Evolutionary conservation across 2,888 invertebrate genomes (phyloP).

Genomic region (Taenaris catops): DNA sequence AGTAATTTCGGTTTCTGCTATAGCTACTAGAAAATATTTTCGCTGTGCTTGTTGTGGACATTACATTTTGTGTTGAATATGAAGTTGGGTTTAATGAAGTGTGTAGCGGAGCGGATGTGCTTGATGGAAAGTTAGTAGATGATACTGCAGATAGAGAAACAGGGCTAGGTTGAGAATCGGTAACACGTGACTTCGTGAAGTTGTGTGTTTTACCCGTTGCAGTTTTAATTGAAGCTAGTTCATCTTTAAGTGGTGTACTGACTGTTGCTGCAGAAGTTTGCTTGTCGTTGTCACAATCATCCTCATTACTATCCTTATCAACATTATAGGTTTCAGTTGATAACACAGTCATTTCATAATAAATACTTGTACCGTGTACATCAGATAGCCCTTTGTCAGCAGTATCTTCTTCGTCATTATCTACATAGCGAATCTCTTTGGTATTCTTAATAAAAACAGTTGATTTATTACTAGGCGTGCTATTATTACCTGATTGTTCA

Average conservation of each 20-base stretch:
- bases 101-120: constrained; percentile 20
- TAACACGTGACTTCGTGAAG: constrained; percentile 27
- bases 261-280: constrained; percentile 42
- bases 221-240: constrained; percentile 40
- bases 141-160: constrained; percentile 38
- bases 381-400: constrained; percentile 61
- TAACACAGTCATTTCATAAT: constrained; percentile 70
- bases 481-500: constrained; percentile 60
- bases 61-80: constrained; percentile 44
- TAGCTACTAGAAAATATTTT: constrained; percentile 42
- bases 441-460: constrained; percentile 76
- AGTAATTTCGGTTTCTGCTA: constrained; percentile 53
- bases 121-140: constrained; percentile 29
- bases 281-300: constrained; percentile 65
- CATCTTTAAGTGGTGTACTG: constrained; percentile 47
- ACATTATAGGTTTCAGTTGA: constrained; percentile 70
- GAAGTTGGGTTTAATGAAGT: constrained; percentile 27
- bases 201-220: constrained; percentile 35
- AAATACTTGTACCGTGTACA: constrained; percentile 73
- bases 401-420: constrained; percentile 62
- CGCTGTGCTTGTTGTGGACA: constrained; percentile 44
- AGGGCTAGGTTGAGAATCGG: constrained; percentile 28
- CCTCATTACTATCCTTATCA: constrained; percentile 64
- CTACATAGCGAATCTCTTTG: constrained; percentile 66
- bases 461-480: constrained; percentile 63